Conservation (phyloP, 37 sponge, comb jelly and placozoan genomes). For the Petrosia ficiformis region DNA sequence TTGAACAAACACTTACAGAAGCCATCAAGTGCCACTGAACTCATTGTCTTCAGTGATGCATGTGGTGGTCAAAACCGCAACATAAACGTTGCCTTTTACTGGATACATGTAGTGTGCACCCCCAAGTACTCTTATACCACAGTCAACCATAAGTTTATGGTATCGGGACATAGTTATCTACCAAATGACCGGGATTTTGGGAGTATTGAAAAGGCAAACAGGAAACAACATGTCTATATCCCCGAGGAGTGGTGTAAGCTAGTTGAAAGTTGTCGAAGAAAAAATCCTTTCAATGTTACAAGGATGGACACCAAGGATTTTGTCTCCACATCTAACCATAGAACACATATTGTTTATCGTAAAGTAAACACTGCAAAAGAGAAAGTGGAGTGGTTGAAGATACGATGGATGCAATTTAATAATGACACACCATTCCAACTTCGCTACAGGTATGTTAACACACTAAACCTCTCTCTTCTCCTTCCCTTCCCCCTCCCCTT, state of each 20-base stretch:
- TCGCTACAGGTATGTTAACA: no score
- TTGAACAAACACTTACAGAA: no score
- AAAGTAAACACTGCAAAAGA: constrained; percentile 7
- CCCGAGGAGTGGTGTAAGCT: constrained; percentile 25
- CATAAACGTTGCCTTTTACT: constrained; percentile 11
- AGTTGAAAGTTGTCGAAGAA: constrained; percentile 1
- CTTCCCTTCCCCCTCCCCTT: no score
- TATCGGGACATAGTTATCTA: constrained; percentile 9
- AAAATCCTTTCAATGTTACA: constrained; percentile 11
- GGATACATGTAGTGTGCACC: constrained; percentile 17
- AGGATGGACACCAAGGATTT: constrained; percentile 7
- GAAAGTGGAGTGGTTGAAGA: constrained; percentile 29
- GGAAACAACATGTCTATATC: constrained; percentile 4
- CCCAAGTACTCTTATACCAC: constrained; percentile 6
- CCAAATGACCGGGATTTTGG: constrained; percentile 33
- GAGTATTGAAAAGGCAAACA: constrained; percentile 18
- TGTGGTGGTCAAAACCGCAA: constrained; percentile 45
- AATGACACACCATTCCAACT: constrained; percentile 13
- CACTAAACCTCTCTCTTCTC: no score
- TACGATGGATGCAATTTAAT: constrained; percentile 16
- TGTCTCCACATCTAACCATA: neutral
- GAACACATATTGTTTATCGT: constrained; percentile 13
- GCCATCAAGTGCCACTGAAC: neutral
- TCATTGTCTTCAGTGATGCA: constrained; percentile 21
- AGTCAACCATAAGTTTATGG: constrained; percentile 46